Evolutionary conservation across 2,888 invertebrate genomes (phyloP), one percentile per base, ranked within the genome.

Genomic region (Brenthis daphne): DNA sequence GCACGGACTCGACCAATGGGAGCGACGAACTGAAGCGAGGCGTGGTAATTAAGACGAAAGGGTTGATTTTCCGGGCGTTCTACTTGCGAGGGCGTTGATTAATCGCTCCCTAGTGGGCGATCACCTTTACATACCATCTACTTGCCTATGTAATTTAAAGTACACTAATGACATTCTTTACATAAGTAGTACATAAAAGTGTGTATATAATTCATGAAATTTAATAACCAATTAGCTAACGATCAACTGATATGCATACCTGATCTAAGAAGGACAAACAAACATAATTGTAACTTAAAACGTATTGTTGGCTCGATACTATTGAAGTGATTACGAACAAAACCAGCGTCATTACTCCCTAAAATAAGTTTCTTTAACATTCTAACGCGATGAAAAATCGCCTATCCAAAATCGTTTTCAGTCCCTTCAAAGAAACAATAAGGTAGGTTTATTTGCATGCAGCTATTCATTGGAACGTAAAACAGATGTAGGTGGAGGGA

Each of bases 11-110:
- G 79, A 77, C 92, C 92, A 91, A 90, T 91, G 76, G 84, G 80
- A 79, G 80, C 75, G 80, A 86, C 81, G 76, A 80, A 78, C 90
- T 89, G 88, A 88, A 88, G 82, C 86, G 79, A 88, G 91, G 89
- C 90, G 92, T 89, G 89, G 92, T 92, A 92, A 92, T 92, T 92
- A 92, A 90, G 85, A 90, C 83, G 84, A 90, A 92, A 92, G 92
- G 92, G 92, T 92, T 92, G 87, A 88, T 92, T 92, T 90, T 85
- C 91, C 90, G 86, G 87, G 86, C 88, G 86, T 85, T 77, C 77
- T 77, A 74, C 69, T 43, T 67, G 68, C 77, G 81, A 82, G 85
- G 84, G 87, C 90, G 84, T 82, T 85, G 82, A 88, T 90, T 90
- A 88, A 89, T 90, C 87, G 87, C 83, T 77, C 80, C 77, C 80